Evolutionary conservation across 2,113 vertebrate genomes (phyloP).

Genomic region (Anarrhichthys ocellatus): DNA sequence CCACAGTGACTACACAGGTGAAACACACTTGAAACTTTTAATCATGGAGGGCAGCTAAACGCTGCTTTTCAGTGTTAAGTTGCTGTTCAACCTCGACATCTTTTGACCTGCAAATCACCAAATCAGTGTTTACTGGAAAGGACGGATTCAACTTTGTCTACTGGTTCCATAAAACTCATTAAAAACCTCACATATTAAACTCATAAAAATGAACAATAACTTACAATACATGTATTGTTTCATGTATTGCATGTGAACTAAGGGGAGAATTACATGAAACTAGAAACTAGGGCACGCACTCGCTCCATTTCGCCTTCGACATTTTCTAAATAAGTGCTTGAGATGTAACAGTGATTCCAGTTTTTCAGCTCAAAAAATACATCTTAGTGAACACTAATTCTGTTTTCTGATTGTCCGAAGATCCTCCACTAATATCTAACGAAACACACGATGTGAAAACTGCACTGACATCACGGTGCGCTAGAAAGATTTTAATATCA

Average conservation of each 20-base stretch:
- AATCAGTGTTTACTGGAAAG: too few species aligned
- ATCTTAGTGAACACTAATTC: not conserved
- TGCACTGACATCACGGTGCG: not conserved
- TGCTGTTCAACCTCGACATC: too few species aligned
- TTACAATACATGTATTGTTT: not conserved
- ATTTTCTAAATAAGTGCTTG: not conserved
- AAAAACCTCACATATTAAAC: not conserved
- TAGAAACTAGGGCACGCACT: too few species aligned
- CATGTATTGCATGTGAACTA: not conserved
- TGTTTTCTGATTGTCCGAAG: conserved; percentile 10
- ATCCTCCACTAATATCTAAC: not conserved
- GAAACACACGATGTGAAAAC: not conserved
- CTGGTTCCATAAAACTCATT: not conserved
- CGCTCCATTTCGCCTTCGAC: not conserved
- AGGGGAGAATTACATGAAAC: too few species aligned
- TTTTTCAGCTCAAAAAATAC: not conserved
- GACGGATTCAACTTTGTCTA: too few species aligned
- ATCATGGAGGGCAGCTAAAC: too few species aligned
- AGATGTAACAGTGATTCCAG: not conserved
- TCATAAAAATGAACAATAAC: not conserved
- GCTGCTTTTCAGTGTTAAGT: too few species aligned
- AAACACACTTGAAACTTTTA: too few species aligned
- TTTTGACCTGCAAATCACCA: too few species aligned
- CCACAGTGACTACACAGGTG: too few species aligned
- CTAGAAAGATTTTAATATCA: not conserved